Conservation (phyloP, 2,888 invertebrate genomes). For the Microctonus hyperodae region DNA sequence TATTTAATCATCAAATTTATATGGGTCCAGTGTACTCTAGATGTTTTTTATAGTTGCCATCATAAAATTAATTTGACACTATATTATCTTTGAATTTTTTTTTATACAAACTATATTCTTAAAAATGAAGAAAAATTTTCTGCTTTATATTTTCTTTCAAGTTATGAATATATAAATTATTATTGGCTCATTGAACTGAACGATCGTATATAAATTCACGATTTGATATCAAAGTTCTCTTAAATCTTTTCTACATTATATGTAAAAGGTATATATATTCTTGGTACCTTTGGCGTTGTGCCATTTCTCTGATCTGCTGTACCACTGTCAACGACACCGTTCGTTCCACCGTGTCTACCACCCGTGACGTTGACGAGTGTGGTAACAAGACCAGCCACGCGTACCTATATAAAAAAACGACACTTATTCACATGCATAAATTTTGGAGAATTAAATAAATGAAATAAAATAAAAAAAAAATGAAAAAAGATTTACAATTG, state of each 20-base stretch:
- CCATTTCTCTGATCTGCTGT: constrained; percentile 45
- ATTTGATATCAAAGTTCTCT: not conserved
- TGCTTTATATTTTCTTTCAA: not conserved
- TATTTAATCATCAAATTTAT: not conserved
- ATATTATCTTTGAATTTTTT: no score
- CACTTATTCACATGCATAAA: not conserved
- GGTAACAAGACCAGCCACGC: constrained; percentile 83
- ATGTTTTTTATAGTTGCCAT: no score
- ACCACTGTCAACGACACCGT: constrained; percentile 44
- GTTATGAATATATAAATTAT: not conserved
- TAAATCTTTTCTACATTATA: not conserved
- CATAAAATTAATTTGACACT: no score
- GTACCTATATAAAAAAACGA: constrained; percentile 62
- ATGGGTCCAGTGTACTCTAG: no score
- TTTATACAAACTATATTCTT: no score
- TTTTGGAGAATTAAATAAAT: not conserved
- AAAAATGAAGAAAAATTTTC: not conserved
- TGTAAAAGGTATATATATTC: constrained; percentile 6
- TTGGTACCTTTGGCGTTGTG: constrained; percentile 54
- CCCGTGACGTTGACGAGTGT: constrained; percentile 84
- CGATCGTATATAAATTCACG: not conserved
- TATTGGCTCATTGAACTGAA: not conserved
- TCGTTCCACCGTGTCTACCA: constrained; percentile 66
- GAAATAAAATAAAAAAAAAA: not conserved
- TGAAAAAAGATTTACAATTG: not conserved